Evolutionary conservation across 37 sponge, comb jelly and placozoan genomes (phyloP).

Genomic region (Mnemiopsis leidyi): DNA sequence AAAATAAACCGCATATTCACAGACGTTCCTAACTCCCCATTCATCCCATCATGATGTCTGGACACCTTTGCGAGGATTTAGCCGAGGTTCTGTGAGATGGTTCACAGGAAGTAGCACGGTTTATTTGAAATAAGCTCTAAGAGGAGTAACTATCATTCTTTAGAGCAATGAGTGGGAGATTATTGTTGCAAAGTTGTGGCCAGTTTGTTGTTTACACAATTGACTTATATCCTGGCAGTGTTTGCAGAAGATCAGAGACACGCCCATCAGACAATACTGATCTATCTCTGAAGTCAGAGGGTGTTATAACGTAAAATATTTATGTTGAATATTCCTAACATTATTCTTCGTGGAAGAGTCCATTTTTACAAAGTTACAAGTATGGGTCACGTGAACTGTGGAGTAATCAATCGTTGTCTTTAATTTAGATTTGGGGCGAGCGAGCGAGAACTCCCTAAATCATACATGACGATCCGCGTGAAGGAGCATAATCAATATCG

Average conservation of each 20-base stretch:
- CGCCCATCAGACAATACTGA: neutral
- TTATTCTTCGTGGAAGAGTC: neutral
- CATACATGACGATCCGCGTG: neutral
- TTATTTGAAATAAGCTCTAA: too few relatives aligned
- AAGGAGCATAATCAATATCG: neutral
- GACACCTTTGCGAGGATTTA: too few relatives aligned
- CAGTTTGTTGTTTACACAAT: neutral
- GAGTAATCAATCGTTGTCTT: too few relatives aligned
- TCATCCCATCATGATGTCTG: too few relatives aligned
- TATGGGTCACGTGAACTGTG: too few relatives aligned
- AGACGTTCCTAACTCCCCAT: too few relatives aligned
- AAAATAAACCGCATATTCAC: too few relatives aligned
- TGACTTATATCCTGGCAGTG: neutral
- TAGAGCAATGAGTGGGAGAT: too few relatives aligned
- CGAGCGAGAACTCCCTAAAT: neutral
- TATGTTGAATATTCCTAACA: neutral
- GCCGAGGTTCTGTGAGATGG: too few relatives aligned
- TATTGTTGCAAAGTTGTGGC: neutral
- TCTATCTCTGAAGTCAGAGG: neutral
- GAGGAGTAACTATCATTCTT: too few relatives aligned
- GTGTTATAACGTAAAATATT: neutral
- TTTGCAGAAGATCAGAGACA: neutral
- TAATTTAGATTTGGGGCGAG: too few relatives aligned
- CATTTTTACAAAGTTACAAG: neutral
- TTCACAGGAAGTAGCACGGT: too few relatives aligned